Percentiles rank a stretch among this genome's conserved stretches.
phyloP scores from a whole-genome alignment of 2,113 vertebrate genomes.

The Saguinus imperator region DNA sequence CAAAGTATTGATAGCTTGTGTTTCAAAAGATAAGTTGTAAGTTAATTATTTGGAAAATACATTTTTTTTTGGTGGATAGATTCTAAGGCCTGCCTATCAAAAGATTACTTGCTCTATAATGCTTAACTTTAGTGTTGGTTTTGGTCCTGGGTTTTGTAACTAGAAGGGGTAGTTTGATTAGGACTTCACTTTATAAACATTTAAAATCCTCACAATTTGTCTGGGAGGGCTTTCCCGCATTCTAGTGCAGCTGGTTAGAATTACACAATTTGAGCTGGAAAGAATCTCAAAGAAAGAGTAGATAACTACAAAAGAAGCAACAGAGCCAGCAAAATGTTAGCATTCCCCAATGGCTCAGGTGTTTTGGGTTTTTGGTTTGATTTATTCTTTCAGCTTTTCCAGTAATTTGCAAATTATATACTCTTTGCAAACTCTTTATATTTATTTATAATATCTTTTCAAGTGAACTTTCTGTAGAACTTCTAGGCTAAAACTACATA shows the following conservation, averaged over 20 bases:
- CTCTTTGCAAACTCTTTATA: neutral
- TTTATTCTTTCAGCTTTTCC: neutral
- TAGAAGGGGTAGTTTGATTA: neutral
- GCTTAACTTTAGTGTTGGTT: constrained; percentile 5
- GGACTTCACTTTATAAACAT: neutral
- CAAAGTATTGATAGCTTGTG: neutral
- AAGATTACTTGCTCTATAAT: neutral
- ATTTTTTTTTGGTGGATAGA: neutral
- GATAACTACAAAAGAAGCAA: neutral
- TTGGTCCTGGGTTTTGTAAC: constrained; percentile 26
- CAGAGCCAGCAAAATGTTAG: neutral
- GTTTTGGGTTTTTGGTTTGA: neutral
- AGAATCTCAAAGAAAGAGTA: neutral
- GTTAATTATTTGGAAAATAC: neutral
- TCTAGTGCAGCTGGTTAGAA: neutral
- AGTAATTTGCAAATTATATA: neutral
- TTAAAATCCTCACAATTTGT: neutral
- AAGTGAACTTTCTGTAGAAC: neutral
- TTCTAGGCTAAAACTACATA: neutral
- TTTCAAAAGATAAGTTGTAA: neutral
- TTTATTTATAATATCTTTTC: neutral
- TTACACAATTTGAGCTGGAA: neutral
- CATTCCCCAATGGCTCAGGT: neutral
- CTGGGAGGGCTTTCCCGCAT: neutral
- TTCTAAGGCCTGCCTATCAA: neutral